Percentiles rank a stretch among this genome's conserved stretches.
phyloP scores from a whole-genome alignment of 1,140 invertebrate species.

The Camponotus vicinus region DNA sequence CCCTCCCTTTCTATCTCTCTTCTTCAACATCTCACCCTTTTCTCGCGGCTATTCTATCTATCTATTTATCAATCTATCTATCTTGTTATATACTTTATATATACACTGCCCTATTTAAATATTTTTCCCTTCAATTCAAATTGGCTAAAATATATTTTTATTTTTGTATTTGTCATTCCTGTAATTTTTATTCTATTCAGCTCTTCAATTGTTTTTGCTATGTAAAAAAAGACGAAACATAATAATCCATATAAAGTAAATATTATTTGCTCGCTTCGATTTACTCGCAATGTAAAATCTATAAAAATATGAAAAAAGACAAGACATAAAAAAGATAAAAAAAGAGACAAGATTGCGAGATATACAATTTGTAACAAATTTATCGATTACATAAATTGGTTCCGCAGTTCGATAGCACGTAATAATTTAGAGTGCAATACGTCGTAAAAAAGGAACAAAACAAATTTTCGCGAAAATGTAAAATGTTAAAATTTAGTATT shows the following conservation, averaged over 20 bases:
- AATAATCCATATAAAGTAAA: constrained; percentile 10
- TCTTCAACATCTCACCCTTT: constrained; percentile 9
- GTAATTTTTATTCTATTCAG: background rate
- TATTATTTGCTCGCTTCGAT: background rate
- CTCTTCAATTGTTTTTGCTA: background rate
- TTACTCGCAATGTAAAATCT: constrained; percentile 1
- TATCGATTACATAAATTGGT: constrained; percentile 2
- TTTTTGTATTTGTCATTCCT: constrained; percentile 2
- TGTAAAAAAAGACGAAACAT: background rate
- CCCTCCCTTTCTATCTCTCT: background rate
- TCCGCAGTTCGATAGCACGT: background rate
- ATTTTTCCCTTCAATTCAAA: constrained; percentile 5
- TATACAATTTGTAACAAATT: background rate
- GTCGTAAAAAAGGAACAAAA: background rate
- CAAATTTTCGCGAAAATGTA: background rate
- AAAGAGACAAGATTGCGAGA: background rate
- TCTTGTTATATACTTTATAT: background rate
- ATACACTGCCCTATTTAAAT: constrained; percentile 5
- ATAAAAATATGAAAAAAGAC: background rate
- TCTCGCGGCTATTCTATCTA: background rate
- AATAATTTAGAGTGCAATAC: too few species aligned
- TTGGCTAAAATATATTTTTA: constrained; percentile 21
- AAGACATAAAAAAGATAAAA: background rate
- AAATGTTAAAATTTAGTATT: constrained; percentile 14
- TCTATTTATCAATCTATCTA: constrained; percentile 47